Evolutionary conservation across 2,888 invertebrate species (phyloP).

Genomic region (Lordiphosa fenestrarum): DNA sequence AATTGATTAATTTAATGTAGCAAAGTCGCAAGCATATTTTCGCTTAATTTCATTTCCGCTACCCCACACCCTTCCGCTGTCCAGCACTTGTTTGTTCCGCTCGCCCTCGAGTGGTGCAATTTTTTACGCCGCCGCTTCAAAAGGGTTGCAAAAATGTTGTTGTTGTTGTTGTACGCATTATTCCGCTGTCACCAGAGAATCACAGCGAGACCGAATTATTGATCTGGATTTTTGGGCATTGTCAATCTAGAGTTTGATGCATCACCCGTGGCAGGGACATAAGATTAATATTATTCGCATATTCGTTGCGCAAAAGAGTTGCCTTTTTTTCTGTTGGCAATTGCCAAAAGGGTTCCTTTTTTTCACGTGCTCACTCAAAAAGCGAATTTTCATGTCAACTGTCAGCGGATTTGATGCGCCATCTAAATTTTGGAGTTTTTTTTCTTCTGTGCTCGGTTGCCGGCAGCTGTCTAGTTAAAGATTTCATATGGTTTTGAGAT

Average conservation of each 20-base stretch:
- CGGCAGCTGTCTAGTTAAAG: too few relatives aligned
- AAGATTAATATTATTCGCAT: slow-evolving; percentile 60
- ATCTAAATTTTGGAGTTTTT: slow-evolving; percentile 4
- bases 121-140: slow-evolving; percentile 63
- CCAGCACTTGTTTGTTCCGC: slow-evolving; percentile 69
- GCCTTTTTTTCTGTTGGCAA: background rate
- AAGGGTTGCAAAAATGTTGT: slow-evolving; percentile 69
- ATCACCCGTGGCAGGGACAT: slow-evolving; percentile 35
- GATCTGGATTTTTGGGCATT: slow-evolving; percentile 59
- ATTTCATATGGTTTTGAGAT: too few relatives aligned
- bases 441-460: too few relatives aligned
- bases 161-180: slow-evolving; percentile 44
- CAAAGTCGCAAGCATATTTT: slow-evolving; percentile 62
- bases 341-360: slow-evolving; percentile 36
- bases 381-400: slow-evolving; percentile 72
- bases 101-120: slow-evolving; percentile 65
- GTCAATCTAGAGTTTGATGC: slow-evolving; percentile 68
- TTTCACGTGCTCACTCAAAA: slow-evolving; percentile 34
- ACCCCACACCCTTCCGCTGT: slow-evolving; percentile 7
- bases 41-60: slow-evolving; percentile 78
- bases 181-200: slow-evolving; percentile 52
- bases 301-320: slow-evolving; percentile 25
- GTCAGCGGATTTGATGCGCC: slow-evolving; percentile 64
- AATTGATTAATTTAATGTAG: slow-evolving; percentile 79
- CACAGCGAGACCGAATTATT: slow-evolving; percentile 44